Percentiles rank a stretch among this genome's conserved stretches.
phyloP scores from a whole-genome alignment of 2,797 vertebrate species.

The Pseudomugil gertrudae region DNA sequence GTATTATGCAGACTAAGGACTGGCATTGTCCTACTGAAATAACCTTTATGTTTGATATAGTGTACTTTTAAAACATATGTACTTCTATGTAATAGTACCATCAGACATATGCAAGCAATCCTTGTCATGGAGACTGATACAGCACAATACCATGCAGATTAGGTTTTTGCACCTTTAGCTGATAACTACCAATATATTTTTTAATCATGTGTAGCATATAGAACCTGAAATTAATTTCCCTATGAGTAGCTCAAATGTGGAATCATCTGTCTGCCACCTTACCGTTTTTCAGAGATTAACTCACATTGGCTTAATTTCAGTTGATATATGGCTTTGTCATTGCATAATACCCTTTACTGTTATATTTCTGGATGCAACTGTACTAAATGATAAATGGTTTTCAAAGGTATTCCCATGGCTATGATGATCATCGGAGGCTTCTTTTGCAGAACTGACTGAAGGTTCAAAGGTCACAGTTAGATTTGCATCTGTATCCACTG shows the following conservation, averaged over 20 bases:
- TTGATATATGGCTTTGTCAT: not conserved
- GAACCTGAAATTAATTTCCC: not conserved
- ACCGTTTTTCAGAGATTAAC: not conserved
- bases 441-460: not conserved
- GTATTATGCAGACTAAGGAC: not conserved
- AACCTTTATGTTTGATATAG: not conserved
- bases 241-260: not conserved
- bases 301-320: not conserved
- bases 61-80: not conserved
- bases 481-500: not conserved
- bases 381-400: not conserved
- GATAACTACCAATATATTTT: too few relatives aligned
- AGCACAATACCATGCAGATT: not conserved
- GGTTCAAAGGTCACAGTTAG: not conserved
- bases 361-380: not conserved
- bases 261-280: not conserved
- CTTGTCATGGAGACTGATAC: not conserved
- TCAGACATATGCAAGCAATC: not conserved
- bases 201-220: not conserved
- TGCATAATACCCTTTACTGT: not conserved
- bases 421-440: not conserved
- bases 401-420: not conserved
- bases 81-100: not conserved
- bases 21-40: not conserved
- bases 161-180: not conserved